Conservation (phyloP, 2,797 vertebrate genomes). For the Sebastes diaconus region DNA sequence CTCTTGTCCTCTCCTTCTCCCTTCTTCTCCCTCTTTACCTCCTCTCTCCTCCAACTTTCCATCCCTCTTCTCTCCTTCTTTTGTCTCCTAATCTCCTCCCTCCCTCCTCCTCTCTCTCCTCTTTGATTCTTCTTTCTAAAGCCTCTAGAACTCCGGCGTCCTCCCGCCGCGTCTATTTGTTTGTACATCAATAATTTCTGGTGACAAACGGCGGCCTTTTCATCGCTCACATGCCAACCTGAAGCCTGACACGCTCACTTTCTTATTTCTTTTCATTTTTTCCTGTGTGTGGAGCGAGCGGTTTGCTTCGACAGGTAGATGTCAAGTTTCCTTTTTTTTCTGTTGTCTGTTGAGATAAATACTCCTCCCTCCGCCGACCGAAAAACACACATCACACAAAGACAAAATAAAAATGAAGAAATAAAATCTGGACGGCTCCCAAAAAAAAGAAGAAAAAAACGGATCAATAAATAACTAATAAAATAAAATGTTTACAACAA, state of each 20-base stretch:
- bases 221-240: conserved; percentile 51
- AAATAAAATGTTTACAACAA: conserved; percentile 3
- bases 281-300: not conserved
- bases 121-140: conserved; percentile 56
- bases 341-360: conserved; percentile 28
- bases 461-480: too few relatives aligned
- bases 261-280: conserved; percentile 38
- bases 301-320: conserved; percentile 51
- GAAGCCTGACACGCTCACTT: conserved; percentile 54
- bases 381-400: not conserved
- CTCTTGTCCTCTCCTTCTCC: not conserved
- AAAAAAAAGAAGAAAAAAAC: not conserved
- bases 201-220: conserved; percentile 60
- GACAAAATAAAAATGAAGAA: too few relatives aligned
- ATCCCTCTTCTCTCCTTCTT: not conserved
- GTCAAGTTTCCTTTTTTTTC: conserved; percentile 23
- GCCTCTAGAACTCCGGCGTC: conserved; percentile 38
- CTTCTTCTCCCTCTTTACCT: not conserved
- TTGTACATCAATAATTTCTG: conserved; percentile 66
- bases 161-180: conserved; percentile 60
- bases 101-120: not conserved
- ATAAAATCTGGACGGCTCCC: not conserved
- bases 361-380: not conserved
- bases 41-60: too few relatives aligned
- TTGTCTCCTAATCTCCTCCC: not conserved